Evolutionary conservation across 64 coral and sea anemone species (phyloP).

Genomic region (Anthopleura sola): DNA sequence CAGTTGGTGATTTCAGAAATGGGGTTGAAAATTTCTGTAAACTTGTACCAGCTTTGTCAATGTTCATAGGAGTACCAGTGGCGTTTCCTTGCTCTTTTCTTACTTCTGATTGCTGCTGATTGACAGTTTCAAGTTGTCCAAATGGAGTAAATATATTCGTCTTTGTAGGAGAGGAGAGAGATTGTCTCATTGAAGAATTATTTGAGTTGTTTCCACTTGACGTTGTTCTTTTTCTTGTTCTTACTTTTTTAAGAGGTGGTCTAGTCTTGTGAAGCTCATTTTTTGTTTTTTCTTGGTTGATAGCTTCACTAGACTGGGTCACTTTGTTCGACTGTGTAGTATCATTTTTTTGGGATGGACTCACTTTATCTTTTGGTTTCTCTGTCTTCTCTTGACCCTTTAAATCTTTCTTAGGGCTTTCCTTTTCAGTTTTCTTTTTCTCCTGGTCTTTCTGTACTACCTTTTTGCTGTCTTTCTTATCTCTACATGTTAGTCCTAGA

Average conservation of each 20-base stretch:
- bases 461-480: background rate
- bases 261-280: background rate
- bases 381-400: background rate
- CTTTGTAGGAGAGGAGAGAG: background rate
- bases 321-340: background rate
- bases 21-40: background rate
- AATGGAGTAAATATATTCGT: conserved; percentile 9
- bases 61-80: background rate
- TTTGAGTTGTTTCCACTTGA: background rate
- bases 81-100: too few species aligned
- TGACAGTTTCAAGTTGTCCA: background rate
- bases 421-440: background rate
- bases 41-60: background rate
- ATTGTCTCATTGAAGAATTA: background rate
- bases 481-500: background rate
- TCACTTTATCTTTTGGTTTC: background rate
- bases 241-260: background rate
- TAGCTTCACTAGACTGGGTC: background rate
- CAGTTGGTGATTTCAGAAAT: background rate
- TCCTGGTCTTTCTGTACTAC: background rate
- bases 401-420: background rate
- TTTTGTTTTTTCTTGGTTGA: background rate
- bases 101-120: background rate
- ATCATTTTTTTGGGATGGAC: background rate
- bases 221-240: background rate